A percentile compares a stretch with the other conserved stretches of the same genome.
phyloP scores from a whole-genome alignment of 2,888 invertebrate species.

The Ametastegia equiseti region DNA sequence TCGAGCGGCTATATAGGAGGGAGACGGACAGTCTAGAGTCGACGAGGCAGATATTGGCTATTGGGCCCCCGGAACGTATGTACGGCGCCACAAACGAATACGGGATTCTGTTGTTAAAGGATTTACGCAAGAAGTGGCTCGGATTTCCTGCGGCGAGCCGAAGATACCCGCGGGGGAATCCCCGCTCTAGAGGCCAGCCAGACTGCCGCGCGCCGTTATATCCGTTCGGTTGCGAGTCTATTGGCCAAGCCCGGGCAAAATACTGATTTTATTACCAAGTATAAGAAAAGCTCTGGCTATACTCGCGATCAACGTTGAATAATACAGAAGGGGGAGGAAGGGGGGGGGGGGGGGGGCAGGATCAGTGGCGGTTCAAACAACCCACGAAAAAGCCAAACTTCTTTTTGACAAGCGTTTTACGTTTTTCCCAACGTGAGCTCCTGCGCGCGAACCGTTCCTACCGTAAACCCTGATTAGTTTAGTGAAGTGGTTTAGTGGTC shows the following conservation, averaged over 20 bases:
- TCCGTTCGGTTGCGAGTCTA: conserved; percentile 52
- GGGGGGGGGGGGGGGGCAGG: background rate
- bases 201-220: conserved; percentile 61
- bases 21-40: background rate
- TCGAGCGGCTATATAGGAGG: conserved; percentile 9
- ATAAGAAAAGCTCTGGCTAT: conserved; percentile 26
- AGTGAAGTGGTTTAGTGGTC: conserved; percentile 62
- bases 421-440: conserved; percentile 36
- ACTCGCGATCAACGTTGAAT: conserved; percentile 39
- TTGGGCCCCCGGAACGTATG: conserved; percentile 17
- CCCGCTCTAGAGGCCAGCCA: conserved; percentile 54
- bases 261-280: conserved; percentile 42
- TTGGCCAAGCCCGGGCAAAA: conserved; percentile 18
- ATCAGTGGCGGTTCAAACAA: background rate
- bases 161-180: conserved; percentile 51
- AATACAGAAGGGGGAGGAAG: conserved; percentile 2
- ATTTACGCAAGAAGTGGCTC: conserved; percentile 41
- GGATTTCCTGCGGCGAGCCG: conserved; percentile 29
- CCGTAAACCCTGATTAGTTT: conserved; percentile 65
- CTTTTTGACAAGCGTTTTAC: conserved; percentile 41
- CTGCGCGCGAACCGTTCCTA: conserved; percentile 54
- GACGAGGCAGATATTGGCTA: conserved; percentile 13
- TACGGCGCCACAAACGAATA: conserved; percentile 36
- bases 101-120: conserved; percentile 32
- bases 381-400: conserved; percentile 20